Percentiles rank a stretch among this genome's conserved stretches.
Conservation (phyloP, 2,888 invertebrate species). For the Tenthredo livida region DNA sequence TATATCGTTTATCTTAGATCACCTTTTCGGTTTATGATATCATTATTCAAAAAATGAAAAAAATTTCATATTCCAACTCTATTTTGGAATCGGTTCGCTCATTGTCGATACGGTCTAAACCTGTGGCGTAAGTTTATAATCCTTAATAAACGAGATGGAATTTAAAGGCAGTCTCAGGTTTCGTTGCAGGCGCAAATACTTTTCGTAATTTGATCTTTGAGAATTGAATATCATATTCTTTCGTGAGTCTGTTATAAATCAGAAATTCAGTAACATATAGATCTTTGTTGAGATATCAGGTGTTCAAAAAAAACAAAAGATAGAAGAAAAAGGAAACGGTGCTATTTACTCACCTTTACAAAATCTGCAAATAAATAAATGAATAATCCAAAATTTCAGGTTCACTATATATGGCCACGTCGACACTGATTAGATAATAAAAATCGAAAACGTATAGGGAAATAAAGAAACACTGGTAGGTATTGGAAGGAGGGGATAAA, state of each 20-base stretch:
- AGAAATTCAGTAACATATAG: neutral
- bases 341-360: constrained; percentile 16
- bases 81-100: neutral
- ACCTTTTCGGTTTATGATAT: neutral
- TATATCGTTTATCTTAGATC: neutral
- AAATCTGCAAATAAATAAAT: neutral
- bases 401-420: constrained; percentile 39
- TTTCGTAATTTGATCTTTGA: neutral
- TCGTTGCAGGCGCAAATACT: neutral
- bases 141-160: neutral
- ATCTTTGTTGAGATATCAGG: neutral
- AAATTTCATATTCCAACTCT: neutral
- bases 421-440: constrained; percentile 17
- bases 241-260: neutral
- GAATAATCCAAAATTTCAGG: constrained; percentile 31
- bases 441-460: neutral
- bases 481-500: neutral
- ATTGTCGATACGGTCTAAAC: neutral
- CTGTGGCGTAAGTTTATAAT: neutral
- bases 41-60: too few species aligned
- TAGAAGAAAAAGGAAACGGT: neutral
- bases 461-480: neutral
- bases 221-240: neutral
- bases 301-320: neutral
- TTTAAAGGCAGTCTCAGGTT: constrained; percentile 14